A percentile compares a stretch with the other conserved stretches of the same genome.
These are phyloP conservation scores for Belgica antarctica DNA, from an alignment of 2,888 invertebrate species.

Conservation along the genomic window DNA sequence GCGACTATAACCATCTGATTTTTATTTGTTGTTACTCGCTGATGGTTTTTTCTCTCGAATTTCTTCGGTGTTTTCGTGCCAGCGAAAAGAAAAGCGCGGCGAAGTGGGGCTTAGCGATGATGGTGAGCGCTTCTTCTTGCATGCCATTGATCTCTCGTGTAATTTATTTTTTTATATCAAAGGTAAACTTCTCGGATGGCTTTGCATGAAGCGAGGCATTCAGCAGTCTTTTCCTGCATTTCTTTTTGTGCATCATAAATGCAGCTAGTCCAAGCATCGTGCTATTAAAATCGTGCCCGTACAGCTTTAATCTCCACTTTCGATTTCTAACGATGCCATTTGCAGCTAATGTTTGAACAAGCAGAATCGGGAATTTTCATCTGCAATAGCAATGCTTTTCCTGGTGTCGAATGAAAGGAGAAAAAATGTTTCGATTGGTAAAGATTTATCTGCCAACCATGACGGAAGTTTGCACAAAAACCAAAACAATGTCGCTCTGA, in stretches of 20 bases:
- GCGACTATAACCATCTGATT: slow-evolving; percentile 35
- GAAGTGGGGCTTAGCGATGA: slow-evolving; percentile 17
- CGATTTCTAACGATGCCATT: slow-evolving; percentile 37
- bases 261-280: slow-evolving; percentile 38
- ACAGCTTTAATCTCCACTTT: slow-evolving; percentile 39
- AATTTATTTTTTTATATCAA: slow-evolving; percentile 15
- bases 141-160: slow-evolving; percentile 36
- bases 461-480: no score
- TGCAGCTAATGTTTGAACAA: slow-evolving; percentile 21
- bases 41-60: background rate
- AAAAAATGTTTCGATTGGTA: no score
- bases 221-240: slow-evolving; percentile 13
- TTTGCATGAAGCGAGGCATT: background rate
- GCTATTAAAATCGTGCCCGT: slow-evolving; percentile 38
- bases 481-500: no score
- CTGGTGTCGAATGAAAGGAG: no score
- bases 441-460: no score
- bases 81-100: background rate
- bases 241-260: slow-evolving; percentile 2
- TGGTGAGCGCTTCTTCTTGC: slow-evolving; percentile 16
- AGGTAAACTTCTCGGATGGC: background rate
- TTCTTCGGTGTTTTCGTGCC: slow-evolving; percentile 10
- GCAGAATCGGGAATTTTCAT: slow-evolving; percentile 4
- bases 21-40: slow-evolving; percentile 18
- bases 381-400: no score